Base-by-base conservation (phyloP, 1,140 invertebrate genomes). In the Cotesia chilonis region DNA sequence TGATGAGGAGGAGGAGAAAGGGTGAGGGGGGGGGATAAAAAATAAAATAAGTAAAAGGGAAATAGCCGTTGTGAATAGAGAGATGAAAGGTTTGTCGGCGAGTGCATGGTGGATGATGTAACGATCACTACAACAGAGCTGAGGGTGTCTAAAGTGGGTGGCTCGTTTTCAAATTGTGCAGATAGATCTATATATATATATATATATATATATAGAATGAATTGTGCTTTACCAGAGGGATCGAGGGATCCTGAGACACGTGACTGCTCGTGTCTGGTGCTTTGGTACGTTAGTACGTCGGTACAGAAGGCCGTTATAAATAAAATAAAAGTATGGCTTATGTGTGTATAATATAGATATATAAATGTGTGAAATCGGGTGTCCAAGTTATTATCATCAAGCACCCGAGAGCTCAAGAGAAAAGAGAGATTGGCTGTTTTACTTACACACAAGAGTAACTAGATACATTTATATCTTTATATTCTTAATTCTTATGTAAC, bases 51-150 rank as follows among this genome's bases (percentile, higher is more conserved):
- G 78, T 65, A 68, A 70, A 64, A 75, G 57, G 67, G 41, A 47
- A 47, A 47, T 47, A 47, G 6, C 41, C 41, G 41, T 47, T 47
- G 70, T 79, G 77, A 77, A 78, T 72, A 77, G 75, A 77, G 75
- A 74, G 75, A 73, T 47, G 41, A 47, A 47, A 47, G 37, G 41
- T 47, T 47, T 28, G 47, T 20, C 28, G 12, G 41, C 47, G 52
- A 57, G 35, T 51, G 20, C 28, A 28, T 28, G 28, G 28, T 28
- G 2, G 28, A 28, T 28, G 41, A 47, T 47, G 41, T 47, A 47
- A 10, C 41, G 41, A 47, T 47, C 6, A 47, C 41, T 47, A 67
- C 9, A 20, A 52, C 28, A 28, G 28, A 28, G 28, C 3, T 28
- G 1, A 51, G 70, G 73, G 69, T 68, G 73, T 64, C 47, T 57